Conservation (phyloP, 2,888 invertebrate species). For the Anodontia alba region DNA sequence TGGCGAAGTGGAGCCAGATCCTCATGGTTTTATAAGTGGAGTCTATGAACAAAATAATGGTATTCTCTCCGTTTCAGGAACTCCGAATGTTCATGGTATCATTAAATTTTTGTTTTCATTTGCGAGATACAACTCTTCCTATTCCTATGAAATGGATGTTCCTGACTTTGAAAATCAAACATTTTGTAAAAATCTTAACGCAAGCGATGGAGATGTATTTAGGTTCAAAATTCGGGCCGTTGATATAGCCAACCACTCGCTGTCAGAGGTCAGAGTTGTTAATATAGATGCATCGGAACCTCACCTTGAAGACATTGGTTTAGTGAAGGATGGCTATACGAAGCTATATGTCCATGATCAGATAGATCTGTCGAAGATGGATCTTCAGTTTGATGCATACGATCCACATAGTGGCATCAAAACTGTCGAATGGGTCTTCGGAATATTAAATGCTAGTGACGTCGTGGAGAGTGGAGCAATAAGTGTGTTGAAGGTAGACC, state of each 20-base stretch:
- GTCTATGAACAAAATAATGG: slow-evolving; percentile 62
- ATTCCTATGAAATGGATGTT: slow-evolving; percentile 23
- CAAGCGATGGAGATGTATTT: slow-evolving; percentile 61
- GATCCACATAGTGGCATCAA: slow-evolving; percentile 71
- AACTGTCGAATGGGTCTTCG: slow-evolving; percentile 61
- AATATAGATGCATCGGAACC: slow-evolving; percentile 62
- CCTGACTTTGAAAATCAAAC: slow-evolving; percentile 51
- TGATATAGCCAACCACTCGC: slow-evolving; percentile 57
- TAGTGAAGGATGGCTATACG: slow-evolving; percentile 54
- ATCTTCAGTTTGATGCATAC: slow-evolving; percentile 55
- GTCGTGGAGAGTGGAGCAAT: background rate
- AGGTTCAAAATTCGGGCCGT: slow-evolving; percentile 47
- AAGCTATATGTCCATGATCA: slow-evolving; percentile 61
- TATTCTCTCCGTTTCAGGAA: slow-evolving; percentile 56
- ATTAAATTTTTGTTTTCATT: slow-evolving; percentile 44
- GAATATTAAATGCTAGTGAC: slow-evolving; percentile 31
- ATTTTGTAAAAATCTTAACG: slow-evolving; percentile 33
- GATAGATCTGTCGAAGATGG: slow-evolving; percentile 63
- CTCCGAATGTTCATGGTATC: slow-evolving; percentile 61
- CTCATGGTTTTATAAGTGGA: slow-evolving; percentile 42
- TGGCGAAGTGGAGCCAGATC: slow-evolving; percentile 40
- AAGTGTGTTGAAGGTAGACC: no score
- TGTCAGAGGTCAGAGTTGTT: slow-evolving; percentile 46
- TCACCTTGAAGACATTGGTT: slow-evolving; percentile 56
- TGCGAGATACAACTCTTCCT: slow-evolving; percentile 20